A percentile compares a stretch with the other conserved stretches of the same genome.
These are phyloP conservation scores for Xyrichtys novacula DNA, from an alignment of 2,797 vertebrate genomes.

Conservation along the genomic window DNA sequence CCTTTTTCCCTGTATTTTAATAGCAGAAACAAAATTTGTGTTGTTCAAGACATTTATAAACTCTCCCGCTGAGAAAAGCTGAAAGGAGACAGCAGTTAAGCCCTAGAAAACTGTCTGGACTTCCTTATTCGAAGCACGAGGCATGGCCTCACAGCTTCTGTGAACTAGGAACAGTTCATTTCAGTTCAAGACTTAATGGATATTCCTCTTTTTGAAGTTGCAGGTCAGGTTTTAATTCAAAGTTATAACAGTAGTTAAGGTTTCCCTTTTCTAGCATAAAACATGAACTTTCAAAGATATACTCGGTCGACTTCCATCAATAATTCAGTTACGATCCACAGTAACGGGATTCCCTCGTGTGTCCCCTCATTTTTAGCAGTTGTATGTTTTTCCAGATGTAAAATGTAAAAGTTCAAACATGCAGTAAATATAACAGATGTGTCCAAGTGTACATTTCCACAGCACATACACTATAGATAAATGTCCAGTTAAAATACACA, in stretches of 20 bases:
- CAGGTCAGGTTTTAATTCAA: neutral
- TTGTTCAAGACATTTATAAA: too few relatives aligned
- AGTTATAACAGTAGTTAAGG: too few relatives aligned
- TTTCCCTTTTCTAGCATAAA: neutral
- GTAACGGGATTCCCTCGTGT: too few relatives aligned
- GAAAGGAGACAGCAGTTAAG: too few relatives aligned
- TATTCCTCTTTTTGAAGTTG: neutral
- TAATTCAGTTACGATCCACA: neutral
- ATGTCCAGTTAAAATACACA: neutral
- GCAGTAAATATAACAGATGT: neutral
- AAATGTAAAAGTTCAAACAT: neutral
- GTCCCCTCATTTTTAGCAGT: neutral
- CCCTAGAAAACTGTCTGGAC: too few relatives aligned
- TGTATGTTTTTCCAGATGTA: neutral
- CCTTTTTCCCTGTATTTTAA: too few relatives aligned
- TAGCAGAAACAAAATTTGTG: too few relatives aligned
- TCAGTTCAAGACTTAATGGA: too few relatives aligned
- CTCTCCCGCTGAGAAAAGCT: too few relatives aligned
- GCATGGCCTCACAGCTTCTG: too few relatives aligned
- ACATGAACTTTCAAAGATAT: neutral
- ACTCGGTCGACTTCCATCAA: neutral
- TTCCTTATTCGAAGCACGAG: too few relatives aligned
- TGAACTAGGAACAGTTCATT: too few relatives aligned
- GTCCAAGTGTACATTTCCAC: neutral
- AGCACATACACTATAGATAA: neutral